Evolutionary conservation across 2,888 invertebrate species (phyloP).

Genomic region (Yponomeuta cagnagella): DNA sequence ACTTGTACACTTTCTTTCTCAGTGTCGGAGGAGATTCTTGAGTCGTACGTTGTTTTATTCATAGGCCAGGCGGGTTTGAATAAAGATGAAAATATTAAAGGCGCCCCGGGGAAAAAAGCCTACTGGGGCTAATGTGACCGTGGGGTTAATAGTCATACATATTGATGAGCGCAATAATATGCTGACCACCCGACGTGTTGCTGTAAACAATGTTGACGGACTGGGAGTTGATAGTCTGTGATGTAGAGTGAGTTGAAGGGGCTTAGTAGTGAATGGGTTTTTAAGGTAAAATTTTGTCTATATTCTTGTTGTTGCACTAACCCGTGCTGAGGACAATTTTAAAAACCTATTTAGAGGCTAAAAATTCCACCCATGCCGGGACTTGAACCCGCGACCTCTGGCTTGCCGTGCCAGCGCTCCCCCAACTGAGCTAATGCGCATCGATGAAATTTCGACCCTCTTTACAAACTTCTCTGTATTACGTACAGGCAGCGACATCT

Average conservation of each 20-base stretch:
- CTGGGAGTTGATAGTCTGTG: neutral
- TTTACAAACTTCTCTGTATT: no score
- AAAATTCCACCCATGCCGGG: neutral
- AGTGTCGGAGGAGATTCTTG: neutral
- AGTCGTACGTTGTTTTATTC: slow-evolving; percentile 56
- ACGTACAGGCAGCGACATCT: no score
- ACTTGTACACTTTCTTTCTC: neutral
- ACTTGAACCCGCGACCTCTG: no score
- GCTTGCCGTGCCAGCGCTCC: no score
- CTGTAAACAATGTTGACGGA: neutral
- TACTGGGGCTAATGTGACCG: slow-evolving; percentile 54
- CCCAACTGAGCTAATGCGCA: no score
- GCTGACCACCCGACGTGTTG: neutral
- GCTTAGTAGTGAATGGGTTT: no score
- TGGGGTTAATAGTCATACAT: slow-evolving; percentile 64
- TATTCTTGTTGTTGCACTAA: no score
- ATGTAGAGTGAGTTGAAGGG: neutral
- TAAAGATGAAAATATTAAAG: slow-evolving; percentile 74
- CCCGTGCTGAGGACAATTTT: no score
- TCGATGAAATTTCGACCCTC: no score
- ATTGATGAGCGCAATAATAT: slow-evolving; percentile 54
- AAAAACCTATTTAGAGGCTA: no score
- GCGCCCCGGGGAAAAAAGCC: slow-evolving; percentile 46
- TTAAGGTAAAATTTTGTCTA: no score
- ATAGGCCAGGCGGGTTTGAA: slow-evolving; percentile 65